These are phyloP conservation scores for Oostethus manadensis DNA, from an alignment of 2,113 vertebrate genomes.

Conservation along the genomic window DNA sequence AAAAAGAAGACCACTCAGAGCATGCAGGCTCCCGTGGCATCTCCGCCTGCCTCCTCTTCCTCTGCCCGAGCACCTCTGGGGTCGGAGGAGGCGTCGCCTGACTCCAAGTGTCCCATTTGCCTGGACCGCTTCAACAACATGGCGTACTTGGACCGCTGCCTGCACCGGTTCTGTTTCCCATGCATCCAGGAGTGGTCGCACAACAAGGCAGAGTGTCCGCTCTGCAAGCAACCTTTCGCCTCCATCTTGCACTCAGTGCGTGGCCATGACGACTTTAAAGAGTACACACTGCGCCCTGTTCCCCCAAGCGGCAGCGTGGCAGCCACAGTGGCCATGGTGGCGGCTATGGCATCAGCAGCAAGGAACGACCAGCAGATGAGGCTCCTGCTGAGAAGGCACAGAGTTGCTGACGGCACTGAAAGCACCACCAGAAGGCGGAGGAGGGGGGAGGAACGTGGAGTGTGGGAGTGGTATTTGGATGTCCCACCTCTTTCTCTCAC, in stretches of 20 bases:
- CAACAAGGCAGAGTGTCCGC: constrained; percentile 89
- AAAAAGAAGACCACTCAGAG: constrained; percentile 15
- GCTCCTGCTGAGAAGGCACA: constrained; percentile 46
- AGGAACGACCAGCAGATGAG: constrained; percentile 50
- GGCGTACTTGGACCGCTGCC: constrained; percentile 82
- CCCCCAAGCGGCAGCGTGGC: constrained; percentile 66
- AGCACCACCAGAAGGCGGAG: constrained; percentile 6
- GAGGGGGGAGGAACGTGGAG: constrained; percentile 8
- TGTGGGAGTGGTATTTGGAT: constrained; percentile 50
- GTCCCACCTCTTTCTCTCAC: constrained; percentile 13
- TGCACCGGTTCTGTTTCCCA: constrained; percentile 87
- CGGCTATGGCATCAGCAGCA: constrained; percentile 38
- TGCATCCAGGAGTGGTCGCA: constrained; percentile 92
- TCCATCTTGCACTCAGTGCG: constrained; percentile 86
- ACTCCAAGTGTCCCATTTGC: constrained; percentile 92
- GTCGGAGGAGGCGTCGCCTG: constrained; percentile 78
- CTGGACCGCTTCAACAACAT: constrained; percentile 86
- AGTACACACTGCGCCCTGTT: constrained; percentile 75
- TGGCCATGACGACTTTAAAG: constrained; percentile 84
- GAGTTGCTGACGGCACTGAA: constrained; percentile 4
- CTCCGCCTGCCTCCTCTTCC: constrained; percentile 9
- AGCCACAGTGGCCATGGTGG: constrained; percentile 73
- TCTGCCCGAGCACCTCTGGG: constrained; percentile 8
- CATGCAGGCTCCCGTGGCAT: not conserved
- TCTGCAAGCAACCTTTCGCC: constrained; percentile 88